phyloP scores from a whole-genome alignment of 2,888 invertebrate species.

The Eucera pruinosa region DNA sequence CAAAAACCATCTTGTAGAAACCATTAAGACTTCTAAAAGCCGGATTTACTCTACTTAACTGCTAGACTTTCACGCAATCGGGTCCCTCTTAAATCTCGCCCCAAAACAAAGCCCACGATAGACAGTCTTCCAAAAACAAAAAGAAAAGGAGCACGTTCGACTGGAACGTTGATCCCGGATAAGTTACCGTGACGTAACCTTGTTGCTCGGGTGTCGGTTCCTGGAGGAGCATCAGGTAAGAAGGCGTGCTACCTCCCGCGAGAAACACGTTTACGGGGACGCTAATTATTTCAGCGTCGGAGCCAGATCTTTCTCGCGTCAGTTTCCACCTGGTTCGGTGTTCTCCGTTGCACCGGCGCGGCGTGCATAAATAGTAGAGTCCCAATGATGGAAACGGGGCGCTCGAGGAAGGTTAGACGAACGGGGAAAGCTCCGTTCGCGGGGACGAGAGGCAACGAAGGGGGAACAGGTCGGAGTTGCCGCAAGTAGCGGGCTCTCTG shows the following conservation, averaged over 20 bases:
- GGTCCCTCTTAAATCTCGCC: too few relatives aligned
- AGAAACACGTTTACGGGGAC: slow-evolving; percentile 27
- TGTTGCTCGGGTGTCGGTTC: slow-evolving; percentile 6
- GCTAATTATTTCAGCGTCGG: slow-evolving; percentile 53
- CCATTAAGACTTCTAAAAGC: too few relatives aligned
- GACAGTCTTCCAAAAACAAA: too few relatives aligned
- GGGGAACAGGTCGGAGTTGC: slow-evolving; percentile 51
- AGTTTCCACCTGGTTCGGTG: slow-evolving; percentile 30
- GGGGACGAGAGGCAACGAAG: slow-evolving; percentile 9
- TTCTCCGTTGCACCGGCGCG: neutral
- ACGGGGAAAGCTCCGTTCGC: slow-evolving; percentile 5
- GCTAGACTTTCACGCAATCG: too few relatives aligned
- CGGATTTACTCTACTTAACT: too few relatives aligned
- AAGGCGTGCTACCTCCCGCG: slow-evolving; percentile 24
- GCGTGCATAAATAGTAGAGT: slow-evolving; percentile 28
- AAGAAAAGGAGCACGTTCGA: neutral
- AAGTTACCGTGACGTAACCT: slow-evolving; percentile 4
- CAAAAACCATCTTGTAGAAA: too few relatives aligned
- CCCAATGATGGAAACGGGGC: slow-evolving; percentile 39
- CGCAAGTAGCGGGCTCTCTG: slow-evolving; percentile 76
- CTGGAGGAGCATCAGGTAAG: slow-evolving; percentile 5
- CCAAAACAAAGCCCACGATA: too few relatives aligned
- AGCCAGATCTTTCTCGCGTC: slow-evolving; percentile 60
- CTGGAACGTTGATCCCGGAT: neutral
- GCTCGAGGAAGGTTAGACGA: neutral